phyloP scores from a whole-genome alignment of 2,113 vertebrate species.

The Paedocypris sp. region DNA sequence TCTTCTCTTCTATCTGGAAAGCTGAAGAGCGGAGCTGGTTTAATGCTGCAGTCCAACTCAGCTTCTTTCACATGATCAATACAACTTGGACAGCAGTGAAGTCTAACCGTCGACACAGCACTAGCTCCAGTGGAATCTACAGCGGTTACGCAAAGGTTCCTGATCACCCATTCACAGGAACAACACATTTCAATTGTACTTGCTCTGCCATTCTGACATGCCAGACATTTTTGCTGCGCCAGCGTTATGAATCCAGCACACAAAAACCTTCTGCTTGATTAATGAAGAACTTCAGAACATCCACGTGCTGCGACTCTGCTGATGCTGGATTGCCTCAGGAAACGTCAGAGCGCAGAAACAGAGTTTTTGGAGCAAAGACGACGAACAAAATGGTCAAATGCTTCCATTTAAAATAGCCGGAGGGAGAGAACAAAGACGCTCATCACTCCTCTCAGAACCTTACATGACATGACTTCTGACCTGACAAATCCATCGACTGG shows the following conservation, averaged over 20 bases:
- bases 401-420: neutral
- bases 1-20: neutral
- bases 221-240: no score
- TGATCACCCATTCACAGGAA: neutral
- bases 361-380: constrained; percentile 1
- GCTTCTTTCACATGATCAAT: constrained; percentile 22
- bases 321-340: neutral
- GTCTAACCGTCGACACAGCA: neutral
- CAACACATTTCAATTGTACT: no score
- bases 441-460: neutral
- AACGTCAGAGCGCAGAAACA: neutral
- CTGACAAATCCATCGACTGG: no score
- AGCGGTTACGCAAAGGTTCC: neutral
- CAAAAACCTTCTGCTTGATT: no score
- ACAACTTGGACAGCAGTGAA: neutral
- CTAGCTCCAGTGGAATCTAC: neutral
- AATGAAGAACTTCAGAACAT: no score
- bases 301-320: no score
- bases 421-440: neutral
- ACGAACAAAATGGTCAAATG: neutral
- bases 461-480: neutral
- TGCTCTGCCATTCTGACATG: no score
- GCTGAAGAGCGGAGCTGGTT: neutral
- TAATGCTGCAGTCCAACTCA: neutral
- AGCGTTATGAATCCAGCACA: no score